Evolutionary conservation across 2,797 vertebrate genomes (phyloP).

Genomic region (Pipistrellus pipistrellus): DNA sequence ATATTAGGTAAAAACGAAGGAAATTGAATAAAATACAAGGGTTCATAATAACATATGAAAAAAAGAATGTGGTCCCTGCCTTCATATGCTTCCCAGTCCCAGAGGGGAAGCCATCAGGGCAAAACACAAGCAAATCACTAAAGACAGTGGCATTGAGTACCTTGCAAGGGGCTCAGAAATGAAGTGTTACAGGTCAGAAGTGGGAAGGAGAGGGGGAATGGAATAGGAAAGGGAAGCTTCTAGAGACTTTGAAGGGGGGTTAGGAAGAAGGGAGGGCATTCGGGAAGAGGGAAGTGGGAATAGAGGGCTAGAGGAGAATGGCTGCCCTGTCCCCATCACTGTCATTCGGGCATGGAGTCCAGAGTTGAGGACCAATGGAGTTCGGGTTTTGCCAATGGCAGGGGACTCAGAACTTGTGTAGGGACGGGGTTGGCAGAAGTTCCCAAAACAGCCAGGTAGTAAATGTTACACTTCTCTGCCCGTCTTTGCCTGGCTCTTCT

Average conservation of each 20-base stretch:
- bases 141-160: too few relatives aligned
- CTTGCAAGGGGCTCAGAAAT: not conserved
- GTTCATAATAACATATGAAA: too few relatives aligned
- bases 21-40: too few relatives aligned
- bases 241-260: not conserved
- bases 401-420: not conserved
- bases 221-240: not conserved
- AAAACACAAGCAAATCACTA: not conserved
- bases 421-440: not conserved
- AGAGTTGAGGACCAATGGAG: too few relatives aligned
- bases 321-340: not conserved
- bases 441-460: not conserved
- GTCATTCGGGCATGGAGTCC: fast-evolving
- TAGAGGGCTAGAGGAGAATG: not conserved
- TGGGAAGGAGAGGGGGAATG: not conserved
- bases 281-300: not conserved
- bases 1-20: too few relatives aligned
- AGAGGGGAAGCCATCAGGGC: not conserved
- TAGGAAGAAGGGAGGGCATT: not conserved
- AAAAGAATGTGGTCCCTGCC: not conserved
- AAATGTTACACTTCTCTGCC: not conserved
- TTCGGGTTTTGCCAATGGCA: not conserved
- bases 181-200: not conserved
- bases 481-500: not conserved
- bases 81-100: not conserved